Evolutionary conservation across 2,888 invertebrate species (phyloP).

Genomic region (Clitarchus hookeri): DNA sequence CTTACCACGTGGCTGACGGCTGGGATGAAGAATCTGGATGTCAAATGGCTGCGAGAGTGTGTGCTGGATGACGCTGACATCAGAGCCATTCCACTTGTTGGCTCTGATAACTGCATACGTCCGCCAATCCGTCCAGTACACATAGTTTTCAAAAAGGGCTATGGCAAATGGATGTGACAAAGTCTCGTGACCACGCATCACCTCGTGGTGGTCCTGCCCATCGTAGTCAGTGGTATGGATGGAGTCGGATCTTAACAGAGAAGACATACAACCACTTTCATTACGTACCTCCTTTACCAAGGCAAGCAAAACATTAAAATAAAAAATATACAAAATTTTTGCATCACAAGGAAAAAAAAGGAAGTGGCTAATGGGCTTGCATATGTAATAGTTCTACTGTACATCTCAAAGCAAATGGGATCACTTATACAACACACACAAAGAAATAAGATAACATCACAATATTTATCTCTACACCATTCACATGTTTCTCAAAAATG

Average conservation of each 20-base stretch:
- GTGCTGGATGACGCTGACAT: slow-evolving; percentile 77
- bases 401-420: too few species aligned
- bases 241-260: slow-evolving; percentile 71
- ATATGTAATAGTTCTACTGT: too few species aligned
- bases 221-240: slow-evolving; percentile 84
- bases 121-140: slow-evolving; percentile 96
- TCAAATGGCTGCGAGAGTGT: slow-evolving; percentile 90
- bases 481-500: too few species aligned
- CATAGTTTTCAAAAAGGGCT: slow-evolving; percentile 80
- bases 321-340: too few species aligned
- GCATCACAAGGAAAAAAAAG: too few species aligned
- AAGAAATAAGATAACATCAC: too few species aligned
- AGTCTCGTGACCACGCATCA: slow-evolving; percentile 74
- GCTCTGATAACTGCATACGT: slow-evolving; percentile 84
- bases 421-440: too few species aligned
- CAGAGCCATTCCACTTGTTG: slow-evolving; percentile 83
- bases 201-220: slow-evolving; percentile 70
- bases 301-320: too few species aligned
- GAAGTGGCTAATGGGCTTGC: too few species aligned
- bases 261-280: not conserved
- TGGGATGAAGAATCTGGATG: slow-evolving; percentile 79
- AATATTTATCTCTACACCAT: too few species aligned
- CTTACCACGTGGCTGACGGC: slow-evolving; percentile 68
- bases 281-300: too few species aligned
- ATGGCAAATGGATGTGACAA: slow-evolving; percentile 89